Evolutionary conservation across 2,797 vertebrate genomes (phyloP).

Genomic region (Miichthys miiuy): DNA sequence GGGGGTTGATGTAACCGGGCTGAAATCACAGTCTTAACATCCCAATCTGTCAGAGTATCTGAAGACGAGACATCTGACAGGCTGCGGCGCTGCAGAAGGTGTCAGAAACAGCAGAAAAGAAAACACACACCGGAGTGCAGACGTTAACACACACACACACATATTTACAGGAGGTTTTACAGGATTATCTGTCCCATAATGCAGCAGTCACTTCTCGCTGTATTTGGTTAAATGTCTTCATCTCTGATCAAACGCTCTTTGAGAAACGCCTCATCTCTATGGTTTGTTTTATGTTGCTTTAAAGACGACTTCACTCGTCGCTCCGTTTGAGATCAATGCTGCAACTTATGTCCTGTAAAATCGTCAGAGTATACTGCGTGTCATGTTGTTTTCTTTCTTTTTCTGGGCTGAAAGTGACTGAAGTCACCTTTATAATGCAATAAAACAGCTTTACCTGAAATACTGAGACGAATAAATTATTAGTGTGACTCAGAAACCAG

Average conservation of each 20-base stretch:
- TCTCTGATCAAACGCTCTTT: conserved; percentile 67
- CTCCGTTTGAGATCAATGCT: conserved; percentile 58
- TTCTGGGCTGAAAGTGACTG: conserved; percentile 34
- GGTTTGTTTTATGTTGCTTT: conserved; percentile 59
- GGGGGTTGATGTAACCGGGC: conserved; percentile 71
- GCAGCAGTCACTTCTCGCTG: conserved; percentile 46
- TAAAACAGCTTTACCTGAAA: not conserved
- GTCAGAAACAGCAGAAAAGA: conserved; percentile 59
- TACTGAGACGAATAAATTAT: not conserved
- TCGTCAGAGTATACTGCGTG: conserved; percentile 33
- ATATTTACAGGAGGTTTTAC: conserved; percentile 44
- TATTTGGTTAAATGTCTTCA: conserved; percentile 66
- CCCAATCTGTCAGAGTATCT: conserved; percentile 74
- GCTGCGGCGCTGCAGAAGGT: conserved; percentile 61
- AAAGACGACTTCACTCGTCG: conserved; percentile 43
- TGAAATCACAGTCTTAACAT: conserved; percentile 76
- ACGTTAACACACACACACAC: not conserved
- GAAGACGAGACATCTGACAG: conserved; percentile 70
- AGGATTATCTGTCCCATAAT: conserved; percentile 60
- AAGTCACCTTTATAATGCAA: conserved; percentile 1
- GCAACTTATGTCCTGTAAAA: conserved; percentile 59
- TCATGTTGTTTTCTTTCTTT: conserved; percentile 42
- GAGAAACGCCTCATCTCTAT: conserved; percentile 32
- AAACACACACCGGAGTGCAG: conserved; percentile 29
- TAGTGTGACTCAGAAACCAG: no score